phyloP scores from a whole-genome alignment of 2,797 vertebrate species.

The Nyctibius grandis region DNA sequence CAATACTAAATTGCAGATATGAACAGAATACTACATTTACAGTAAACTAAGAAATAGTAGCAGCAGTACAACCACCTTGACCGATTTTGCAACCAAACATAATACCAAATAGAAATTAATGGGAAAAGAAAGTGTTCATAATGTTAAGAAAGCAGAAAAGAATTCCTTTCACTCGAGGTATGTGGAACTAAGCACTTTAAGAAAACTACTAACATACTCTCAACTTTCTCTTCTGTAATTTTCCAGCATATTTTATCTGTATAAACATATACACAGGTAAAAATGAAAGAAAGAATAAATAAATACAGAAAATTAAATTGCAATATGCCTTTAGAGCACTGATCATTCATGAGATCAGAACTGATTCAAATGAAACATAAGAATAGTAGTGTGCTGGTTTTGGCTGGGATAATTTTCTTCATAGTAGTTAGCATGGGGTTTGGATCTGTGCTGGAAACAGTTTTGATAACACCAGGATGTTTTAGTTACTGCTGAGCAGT shows the following conservation, averaged over 20 bases:
- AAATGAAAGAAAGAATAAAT: neutral
- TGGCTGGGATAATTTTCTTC: no score
- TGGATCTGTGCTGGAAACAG: no score
- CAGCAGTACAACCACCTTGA: neutral
- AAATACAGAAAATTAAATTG: neutral
- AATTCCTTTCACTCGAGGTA: neutral
- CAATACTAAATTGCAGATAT: neutral
- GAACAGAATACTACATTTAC: neutral
- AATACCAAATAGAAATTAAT: neutral
- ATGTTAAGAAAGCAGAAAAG: neutral
- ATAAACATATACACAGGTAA: neutral
- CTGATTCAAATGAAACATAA: neutral
- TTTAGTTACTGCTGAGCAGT: no score
- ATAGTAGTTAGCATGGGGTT: no score
- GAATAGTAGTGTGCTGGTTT: neutral
- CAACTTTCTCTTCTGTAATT: neutral
- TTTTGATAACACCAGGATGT: no score
- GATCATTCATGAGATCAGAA: neutral
- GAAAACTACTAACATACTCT: neutral
- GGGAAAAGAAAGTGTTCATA: neutral
- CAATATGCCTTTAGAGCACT: neutral
- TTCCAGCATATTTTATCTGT: neutral
- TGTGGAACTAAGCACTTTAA: neutral
- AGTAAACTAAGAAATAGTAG: neutral
- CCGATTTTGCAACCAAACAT: neutral